phyloP scores from a whole-genome alignment of 1,140 invertebrate species.

The Pristionchus pacificus region DNA sequence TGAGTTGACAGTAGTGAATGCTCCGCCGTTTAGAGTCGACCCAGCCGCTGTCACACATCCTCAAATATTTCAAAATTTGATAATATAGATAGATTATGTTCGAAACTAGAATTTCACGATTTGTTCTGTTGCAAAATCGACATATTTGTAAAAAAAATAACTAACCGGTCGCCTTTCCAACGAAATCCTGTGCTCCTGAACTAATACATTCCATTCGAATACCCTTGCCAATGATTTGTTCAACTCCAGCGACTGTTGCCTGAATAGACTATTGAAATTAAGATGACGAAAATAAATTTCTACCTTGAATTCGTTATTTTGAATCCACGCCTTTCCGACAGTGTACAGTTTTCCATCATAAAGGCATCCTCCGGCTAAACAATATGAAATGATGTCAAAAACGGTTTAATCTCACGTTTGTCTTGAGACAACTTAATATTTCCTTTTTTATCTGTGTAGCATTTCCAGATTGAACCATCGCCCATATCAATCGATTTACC shows the following conservation, averaged over 20 bases:
- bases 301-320: neutral
- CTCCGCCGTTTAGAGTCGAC: neutral
- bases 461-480: neutral
- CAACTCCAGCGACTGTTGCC: neutral
- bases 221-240: neutral
- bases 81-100: too few relatives aligned
- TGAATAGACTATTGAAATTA: neutral
- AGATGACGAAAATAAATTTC: neutral
- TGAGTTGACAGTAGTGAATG: neutral
- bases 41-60: neutral
- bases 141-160: too few relatives aligned
- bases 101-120: too few relatives aligned
- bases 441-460: neutral
- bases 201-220: neutral
- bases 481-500: neutral
- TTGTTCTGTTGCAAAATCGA: too few relatives aligned
- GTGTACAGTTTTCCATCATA: neutral
- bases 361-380: neutral
- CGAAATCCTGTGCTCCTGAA: neutral
- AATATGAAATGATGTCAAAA: neutral
- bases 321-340: neutral
- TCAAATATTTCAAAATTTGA: too few relatives aligned
- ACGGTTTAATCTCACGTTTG: neutral
- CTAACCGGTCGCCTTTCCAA: too few relatives aligned
- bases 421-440: neutral